Evolutionary conservation across 2,888 invertebrate genomes (phyloP).

Genomic region (Rhagophthalmus giganteus): DNA sequence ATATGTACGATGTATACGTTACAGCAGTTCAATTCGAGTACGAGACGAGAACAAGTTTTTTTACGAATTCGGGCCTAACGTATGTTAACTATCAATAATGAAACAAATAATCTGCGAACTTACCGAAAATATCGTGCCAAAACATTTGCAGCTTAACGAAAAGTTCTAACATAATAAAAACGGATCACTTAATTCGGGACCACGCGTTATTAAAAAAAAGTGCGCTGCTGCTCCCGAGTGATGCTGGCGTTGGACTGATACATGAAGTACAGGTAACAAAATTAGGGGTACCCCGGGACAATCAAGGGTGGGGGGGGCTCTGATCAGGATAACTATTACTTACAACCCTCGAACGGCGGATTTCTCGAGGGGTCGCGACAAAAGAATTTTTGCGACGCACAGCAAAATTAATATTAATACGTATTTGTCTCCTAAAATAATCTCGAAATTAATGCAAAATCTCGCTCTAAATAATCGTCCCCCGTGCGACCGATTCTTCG

Average conservation of each 20-base stretch:
- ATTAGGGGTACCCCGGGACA: slow-evolving; percentile 38
- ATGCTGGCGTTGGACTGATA: slow-evolving; percentile 40
- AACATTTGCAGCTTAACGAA: slow-evolving; percentile 45
- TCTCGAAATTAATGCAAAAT: slow-evolving; percentile 45
- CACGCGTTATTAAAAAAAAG: neutral
- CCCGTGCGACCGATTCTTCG: no score
- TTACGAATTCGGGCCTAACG: no score
- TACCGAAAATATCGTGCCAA: slow-evolving; percentile 43
- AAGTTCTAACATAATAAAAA: slow-evolving; percentile 41
- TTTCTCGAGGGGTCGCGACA: slow-evolving; percentile 39
- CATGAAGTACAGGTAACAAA: slow-evolving; percentile 39
- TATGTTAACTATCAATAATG: no score
- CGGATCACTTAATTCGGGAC: neutral
- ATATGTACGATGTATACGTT: no score
- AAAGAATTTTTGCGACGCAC: slow-evolving; percentile 41
- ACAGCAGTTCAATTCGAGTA: no score
- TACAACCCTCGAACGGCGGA: slow-evolving; percentile 41
- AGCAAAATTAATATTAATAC: slow-evolving; percentile 38
- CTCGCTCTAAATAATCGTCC: no score
- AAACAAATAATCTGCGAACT: no score
- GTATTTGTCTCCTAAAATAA: neutral
- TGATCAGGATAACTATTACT: slow-evolving; percentile 40
- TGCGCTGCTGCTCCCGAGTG: slow-evolving; percentile 10
- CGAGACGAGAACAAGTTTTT: no score
- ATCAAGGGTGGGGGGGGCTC: slow-evolving; percentile 36